Evolutionary conservation across 2,888 invertebrate genomes (phyloP), one percentile per base, ranked within the genome.

Genomic region (Habroteleia sp.): DNA sequence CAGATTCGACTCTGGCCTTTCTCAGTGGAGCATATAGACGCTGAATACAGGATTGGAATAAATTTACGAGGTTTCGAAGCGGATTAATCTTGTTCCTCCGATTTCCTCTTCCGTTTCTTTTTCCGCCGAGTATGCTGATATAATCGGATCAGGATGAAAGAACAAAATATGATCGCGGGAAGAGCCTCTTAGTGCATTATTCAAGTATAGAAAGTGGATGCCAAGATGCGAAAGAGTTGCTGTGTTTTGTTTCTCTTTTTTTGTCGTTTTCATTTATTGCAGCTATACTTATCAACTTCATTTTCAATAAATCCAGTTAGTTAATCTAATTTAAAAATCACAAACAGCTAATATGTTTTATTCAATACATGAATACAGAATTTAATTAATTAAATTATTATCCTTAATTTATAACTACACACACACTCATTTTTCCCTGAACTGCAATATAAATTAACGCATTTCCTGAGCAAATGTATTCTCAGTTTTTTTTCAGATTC

Each of bases 1-100:
- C 74, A 50, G 74, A 79, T 80, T 81, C 78, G 78, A 78, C 77
- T 75, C 66, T 68, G 68, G 76, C 71, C 66, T 76, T 73, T 42
- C 58, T 80, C 76, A 75, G 76, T 71, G 69, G 74, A 74, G 65
- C 69, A 78, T 72, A 74, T 79, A 76, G 76, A 80, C 80, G 80
- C 68, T 66, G 75, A 76, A 77, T 79, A 78, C 80, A 79, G 80
- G 74, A 81, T 77, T 66, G 77, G 84, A 84, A 84, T 83, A 83
- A 83, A 84, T 84, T 83, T 82, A 79, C 80, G 76, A 77, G 60
- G 65, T 74, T 78, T 69, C 68, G 79, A 74, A 79, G 76, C 76
- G 76, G 79, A 81, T 84, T 83, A 82, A 82, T 82, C 77, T 78
- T 77, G 77, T 74, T 81, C 74, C 71, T 68, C 65, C 66, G 60